phyloP scores from a whole-genome alignment of 2,888 invertebrate species.

The Ichneumon xanthorius region DNA sequence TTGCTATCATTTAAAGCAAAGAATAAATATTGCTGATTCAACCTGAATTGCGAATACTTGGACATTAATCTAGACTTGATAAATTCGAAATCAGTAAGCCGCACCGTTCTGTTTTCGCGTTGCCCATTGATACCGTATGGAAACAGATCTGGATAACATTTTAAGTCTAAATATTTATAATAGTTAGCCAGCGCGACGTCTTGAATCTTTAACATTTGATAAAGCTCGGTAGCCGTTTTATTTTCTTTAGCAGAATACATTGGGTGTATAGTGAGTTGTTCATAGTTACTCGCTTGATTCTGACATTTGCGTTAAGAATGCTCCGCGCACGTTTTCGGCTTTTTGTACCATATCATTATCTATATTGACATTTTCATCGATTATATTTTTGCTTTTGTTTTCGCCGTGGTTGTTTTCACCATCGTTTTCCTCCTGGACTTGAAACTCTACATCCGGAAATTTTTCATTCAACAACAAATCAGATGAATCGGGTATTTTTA shows the following conservation, averaged over 20 bases:
- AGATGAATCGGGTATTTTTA: too few relatives aligned
- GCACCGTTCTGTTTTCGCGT: conserved; percentile 60
- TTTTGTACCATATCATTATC: too few relatives aligned
- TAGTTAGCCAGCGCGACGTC: conserved; percentile 38
- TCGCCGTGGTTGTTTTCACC: too few relatives aligned
- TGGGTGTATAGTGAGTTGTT: conserved; percentile 70
- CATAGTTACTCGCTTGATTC: conserved; percentile 62
- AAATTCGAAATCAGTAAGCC: conserved; percentile 66
- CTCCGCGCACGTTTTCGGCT: too few relatives aligned
- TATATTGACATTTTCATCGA: too few relatives aligned
- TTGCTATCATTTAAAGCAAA: conserved; percentile 71
- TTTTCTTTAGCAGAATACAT: conserved; percentile 69
- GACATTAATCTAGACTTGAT: conserved; percentile 71
- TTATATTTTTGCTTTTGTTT: too few relatives aligned
- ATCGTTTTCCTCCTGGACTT: too few relatives aligned
- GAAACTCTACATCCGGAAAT: too few relatives aligned
- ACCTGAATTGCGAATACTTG: conserved; percentile 69
- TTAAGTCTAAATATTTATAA: conserved; percentile 63
- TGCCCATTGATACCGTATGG: conserved; percentile 61
- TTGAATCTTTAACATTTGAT: conserved; percentile 71
- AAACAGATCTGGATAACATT: conserved; percentile 69
- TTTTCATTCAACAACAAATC: too few relatives aligned
- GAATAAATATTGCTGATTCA: conserved; percentile 71
- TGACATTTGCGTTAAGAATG: conserved; percentile 49
- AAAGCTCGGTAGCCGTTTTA: conserved; percentile 68